Conservation (phyloP, 2,113 vertebrate genomes). For the Engystomops pustulosus region DNA sequence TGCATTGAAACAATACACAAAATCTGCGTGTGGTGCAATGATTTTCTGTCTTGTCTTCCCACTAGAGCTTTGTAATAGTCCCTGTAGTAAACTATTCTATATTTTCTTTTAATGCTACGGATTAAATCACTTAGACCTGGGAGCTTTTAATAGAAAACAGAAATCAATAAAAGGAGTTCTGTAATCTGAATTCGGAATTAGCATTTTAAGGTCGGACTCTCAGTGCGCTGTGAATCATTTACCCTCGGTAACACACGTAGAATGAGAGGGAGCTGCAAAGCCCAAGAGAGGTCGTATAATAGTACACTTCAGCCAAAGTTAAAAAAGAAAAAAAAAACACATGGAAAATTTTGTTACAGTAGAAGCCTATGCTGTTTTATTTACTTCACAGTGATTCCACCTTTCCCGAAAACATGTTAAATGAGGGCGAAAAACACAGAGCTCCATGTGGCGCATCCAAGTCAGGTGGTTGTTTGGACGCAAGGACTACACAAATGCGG, state of each 20-base stretch:
- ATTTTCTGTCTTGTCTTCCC: too few species aligned
- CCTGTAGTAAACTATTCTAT: not conserved
- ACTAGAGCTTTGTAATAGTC: not conserved
- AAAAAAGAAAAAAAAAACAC: slow-evolving; percentile 21
- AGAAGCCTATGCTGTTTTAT: slow-evolving; percentile 45
- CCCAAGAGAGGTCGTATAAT: slow-evolving; percentile 20
- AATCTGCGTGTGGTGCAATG: too few species aligned
- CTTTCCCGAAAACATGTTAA: slow-evolving; percentile 48
- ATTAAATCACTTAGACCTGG: not conserved
- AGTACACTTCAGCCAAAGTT: slow-evolving; percentile 27
- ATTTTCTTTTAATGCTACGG: not conserved
- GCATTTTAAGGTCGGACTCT: slow-evolving; percentile 5
- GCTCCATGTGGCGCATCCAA: slow-evolving; percentile 44
- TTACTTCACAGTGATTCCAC: slow-evolving; percentile 45
- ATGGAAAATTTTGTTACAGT: slow-evolving; percentile 47
- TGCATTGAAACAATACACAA: too few species aligned
- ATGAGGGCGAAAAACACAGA: slow-evolving; percentile 37
- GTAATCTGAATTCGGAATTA: not conserved
- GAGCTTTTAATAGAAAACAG: not conserved
- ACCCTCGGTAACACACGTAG: not conserved
- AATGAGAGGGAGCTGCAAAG: not conserved
- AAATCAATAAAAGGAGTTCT: not conserved
- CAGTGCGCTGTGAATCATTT: not conserved
- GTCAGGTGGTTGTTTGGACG: slow-evolving; percentile 61
- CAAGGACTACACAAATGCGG: slow-evolving; percentile 59